Base-by-base conservation (phyloP, 2,113 vertebrate species). In the Cynopterus brachyotis region DNA sequence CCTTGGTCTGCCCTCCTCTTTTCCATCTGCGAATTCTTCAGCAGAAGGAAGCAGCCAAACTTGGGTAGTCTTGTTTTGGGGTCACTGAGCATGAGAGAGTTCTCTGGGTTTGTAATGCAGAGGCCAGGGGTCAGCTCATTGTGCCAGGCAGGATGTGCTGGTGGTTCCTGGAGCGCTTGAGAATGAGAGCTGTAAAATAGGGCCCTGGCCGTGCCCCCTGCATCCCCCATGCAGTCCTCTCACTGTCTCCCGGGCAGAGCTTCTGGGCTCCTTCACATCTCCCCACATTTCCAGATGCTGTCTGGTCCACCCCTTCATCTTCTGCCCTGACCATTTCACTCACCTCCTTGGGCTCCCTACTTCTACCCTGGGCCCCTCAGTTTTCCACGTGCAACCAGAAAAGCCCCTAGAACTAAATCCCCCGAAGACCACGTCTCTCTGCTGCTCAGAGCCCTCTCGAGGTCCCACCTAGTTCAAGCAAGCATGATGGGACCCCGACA, bases 201-300 rank as follows among this genome's bases (percentile, higher is more conserved):
- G 15, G 17, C 10, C 47, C 66, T 8, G 8, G 37, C 47, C 4
- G 47, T 1, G 47, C 3, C 47, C 47, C 47, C 47, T 13, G 13
- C 47, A 15, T 6, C 32, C 55, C 8, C 0, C 7, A 79, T 22
- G 55, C 24, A 19, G 42, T 20, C 53, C 40, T 53, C 28, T 59
- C 30, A 0, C 47, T 5, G 16, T 67, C 28, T 24, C 75, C 47
- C 32, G 72, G 16, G 40, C 1, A 8, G 62, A 20, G 40, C n/a
- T 24, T 28, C 24, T 0, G 0, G 81, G 57, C 40, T 55, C 42
- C 40, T 7, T 26, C 24, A 1, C 0, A 0, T 37, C 53, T 50
- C 59, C 67, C 60, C 24, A 2, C 35, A 15, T 12, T 7, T 13
- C 28, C 3, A 5, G 78, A 5, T 5, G 15, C 37, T 9, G 24